phyloP scores from a whole-genome alignment of 2,888 invertebrate species.

The Himalopsyche japonica region DNA sequence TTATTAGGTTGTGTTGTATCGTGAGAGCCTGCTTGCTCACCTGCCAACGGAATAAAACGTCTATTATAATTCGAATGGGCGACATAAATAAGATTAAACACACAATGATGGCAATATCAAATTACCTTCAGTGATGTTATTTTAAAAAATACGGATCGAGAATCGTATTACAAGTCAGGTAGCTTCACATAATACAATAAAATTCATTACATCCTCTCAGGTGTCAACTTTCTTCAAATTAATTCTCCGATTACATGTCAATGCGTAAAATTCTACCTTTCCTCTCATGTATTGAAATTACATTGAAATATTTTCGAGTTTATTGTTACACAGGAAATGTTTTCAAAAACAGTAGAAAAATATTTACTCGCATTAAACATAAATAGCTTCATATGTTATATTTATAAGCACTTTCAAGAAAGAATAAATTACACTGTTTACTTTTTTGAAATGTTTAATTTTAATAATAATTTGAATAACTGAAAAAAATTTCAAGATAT shows the following conservation, averaged over 20 bases:
- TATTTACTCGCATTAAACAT: too few species aligned
- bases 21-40: constrained; percentile 9
- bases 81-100: constrained; percentile 19
- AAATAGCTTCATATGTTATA: too few species aligned
- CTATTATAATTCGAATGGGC: constrained; percentile 5
- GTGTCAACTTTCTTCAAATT: constrained; percentile 27
- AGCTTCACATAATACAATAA: constrained; percentile 27
- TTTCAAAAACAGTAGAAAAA: too few species aligned
- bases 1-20: background rate
- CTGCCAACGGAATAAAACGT: constrained; percentile 17
- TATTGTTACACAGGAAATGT: background rate
- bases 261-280: background rate
- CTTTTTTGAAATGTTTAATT: too few species aligned
- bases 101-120: constrained; percentile 25
- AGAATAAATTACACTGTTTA: too few species aligned
- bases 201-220: constrained; percentile 32
- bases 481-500: too few species aligned
- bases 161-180: constrained; percentile 32
- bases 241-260: background rate
- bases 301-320: background rate
- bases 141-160: constrained; percentile 25
- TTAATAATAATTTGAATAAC: too few species aligned
- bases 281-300: background rate
- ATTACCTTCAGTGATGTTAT: constrained; percentile 24
- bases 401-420: too few species aligned